Percentiles rank a stretch among this genome's conserved stretches.
These are phyloP conservation scores for Agrypnus murinus DNA, from an alignment of 2,888 invertebrate species.

Conservation along the genomic window DNA sequence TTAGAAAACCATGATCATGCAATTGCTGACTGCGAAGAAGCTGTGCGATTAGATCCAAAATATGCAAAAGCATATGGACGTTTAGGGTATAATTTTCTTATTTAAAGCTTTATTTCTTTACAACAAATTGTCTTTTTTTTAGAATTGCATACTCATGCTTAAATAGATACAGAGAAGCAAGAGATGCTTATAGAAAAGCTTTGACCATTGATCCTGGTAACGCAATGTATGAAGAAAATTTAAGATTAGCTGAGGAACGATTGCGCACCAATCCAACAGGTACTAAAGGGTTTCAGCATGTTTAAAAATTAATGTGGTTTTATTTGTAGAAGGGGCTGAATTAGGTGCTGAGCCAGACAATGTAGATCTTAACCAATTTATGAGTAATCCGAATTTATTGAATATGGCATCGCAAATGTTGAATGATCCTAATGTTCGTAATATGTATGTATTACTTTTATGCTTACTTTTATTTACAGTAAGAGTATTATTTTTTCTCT, in stretches of 20 bases:
- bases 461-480: too few species aligned
- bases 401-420: constrained; percentile 91
- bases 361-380: constrained; percentile 78
- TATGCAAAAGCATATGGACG: constrained; percentile 98
- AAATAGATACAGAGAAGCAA: constrained; percentile 88
- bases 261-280: background rate
- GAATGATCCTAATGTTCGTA: constrained; percentile 88
- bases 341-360: constrained; percentile 51
- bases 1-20: constrained; percentile 88
- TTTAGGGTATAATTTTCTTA: constrained; percentile 76
- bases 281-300: background rate
- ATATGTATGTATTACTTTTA: constrained; percentile 74
- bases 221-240: constrained; percentile 90
- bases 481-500: constrained; percentile 50
- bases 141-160: constrained; percentile 88
- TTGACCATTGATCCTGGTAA: constrained; percentile 94
- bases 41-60: constrained; percentile 89
- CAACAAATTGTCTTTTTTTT: constrained; percentile 46
- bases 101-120: background rate
- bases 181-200: constrained; percentile 90
- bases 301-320: too few species aligned
- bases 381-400: constrained; percentile 88
- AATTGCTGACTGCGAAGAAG: constrained; percentile 92
- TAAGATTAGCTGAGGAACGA: constrained; percentile 85
- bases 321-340: background rate